Evolutionary conservation across 2,797 vertebrate genomes (phyloP).

Genomic region (Atherinosoma microstoma): DNA sequence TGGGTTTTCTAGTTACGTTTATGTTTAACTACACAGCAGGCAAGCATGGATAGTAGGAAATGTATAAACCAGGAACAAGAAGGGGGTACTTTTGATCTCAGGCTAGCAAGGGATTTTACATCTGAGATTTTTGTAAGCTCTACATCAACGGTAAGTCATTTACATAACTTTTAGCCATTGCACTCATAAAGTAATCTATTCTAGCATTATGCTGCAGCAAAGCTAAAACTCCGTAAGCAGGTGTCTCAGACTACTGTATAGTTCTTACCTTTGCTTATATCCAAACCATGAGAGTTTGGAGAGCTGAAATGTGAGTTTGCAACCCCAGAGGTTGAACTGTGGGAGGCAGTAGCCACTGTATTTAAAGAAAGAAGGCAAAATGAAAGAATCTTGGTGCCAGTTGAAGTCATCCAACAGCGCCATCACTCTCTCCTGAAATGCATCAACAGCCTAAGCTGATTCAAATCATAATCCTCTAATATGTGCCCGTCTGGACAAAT

Average conservation of each 20-base stretch:
- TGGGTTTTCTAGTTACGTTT: not conserved
- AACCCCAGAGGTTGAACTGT: conserved; percentile 25
- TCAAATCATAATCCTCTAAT: conserved; percentile 68
- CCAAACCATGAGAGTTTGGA: conserved; percentile 32
- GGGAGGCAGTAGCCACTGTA: conserved; percentile 40
- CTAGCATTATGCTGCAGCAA: conserved; percentile 7
- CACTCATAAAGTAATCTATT: conserved; percentile 5
- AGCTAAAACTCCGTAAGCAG: conserved; percentile 7
- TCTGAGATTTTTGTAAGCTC: conserved; percentile 13
- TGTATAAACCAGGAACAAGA: not conserved
- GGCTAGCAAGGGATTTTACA: conserved; percentile 14
- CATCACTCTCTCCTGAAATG: conserved; percentile 45
- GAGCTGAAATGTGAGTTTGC: conserved; percentile 52
- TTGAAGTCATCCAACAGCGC: conserved; percentile 47
- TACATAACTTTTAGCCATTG: conserved; percentile 12
- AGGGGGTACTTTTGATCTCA: conserved; percentile 21
- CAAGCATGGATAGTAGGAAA: conserved; percentile 28
- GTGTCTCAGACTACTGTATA: conserved; percentile 6
- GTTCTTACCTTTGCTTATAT: conserved; percentile 55
- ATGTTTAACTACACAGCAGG: conserved; percentile 2
- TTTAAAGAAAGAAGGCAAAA: conserved; percentile 15
- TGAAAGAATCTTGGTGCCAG: conserved; percentile 29
- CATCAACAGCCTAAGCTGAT: conserved; percentile 57
- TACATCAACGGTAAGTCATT: conserved; percentile 35
- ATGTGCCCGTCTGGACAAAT: conserved; percentile 69